Evolutionary conservation across 1,140 invertebrate species (phyloP).

Genomic region (Calliphora vicina): DNA sequence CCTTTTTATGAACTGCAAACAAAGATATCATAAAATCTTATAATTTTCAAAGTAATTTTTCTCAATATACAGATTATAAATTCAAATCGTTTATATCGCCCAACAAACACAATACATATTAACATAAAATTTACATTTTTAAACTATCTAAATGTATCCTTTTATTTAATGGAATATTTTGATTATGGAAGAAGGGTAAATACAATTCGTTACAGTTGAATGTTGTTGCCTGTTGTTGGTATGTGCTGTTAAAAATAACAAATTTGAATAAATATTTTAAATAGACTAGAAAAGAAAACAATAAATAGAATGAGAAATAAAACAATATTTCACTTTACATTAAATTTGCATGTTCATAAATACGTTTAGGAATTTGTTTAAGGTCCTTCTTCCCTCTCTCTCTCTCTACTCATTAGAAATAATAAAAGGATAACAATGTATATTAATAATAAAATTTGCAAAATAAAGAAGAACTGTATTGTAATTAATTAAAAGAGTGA

Average conservation of each 20-base stretch:
- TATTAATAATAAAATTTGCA: background rate
- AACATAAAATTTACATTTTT: too few species aligned
- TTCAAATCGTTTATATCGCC: too few species aligned
- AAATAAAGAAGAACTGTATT: background rate
- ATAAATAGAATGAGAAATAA: background rate
- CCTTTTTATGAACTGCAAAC: too few species aligned
- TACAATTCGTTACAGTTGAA: too few species aligned
- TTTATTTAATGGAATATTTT: too few species aligned
- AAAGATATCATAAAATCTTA: too few species aligned
- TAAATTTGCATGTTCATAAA: conserved; percentile 1
- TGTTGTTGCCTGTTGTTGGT: too few species aligned
- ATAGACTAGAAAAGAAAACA: background rate
- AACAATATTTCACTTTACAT: conserved; percentile 7
- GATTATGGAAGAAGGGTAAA: too few species aligned
- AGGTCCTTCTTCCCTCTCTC: background rate
- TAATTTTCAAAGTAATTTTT: too few species aligned
- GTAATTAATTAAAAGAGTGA: background rate
- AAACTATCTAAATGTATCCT: too few species aligned
- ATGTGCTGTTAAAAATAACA: background rate
- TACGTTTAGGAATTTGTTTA: background rate
- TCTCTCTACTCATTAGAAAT: background rate
- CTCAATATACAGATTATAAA: too few species aligned
- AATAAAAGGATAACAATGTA: background rate
- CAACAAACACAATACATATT: too few species aligned
- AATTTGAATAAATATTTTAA: background rate